These are phyloP conservation scores for Gopherus evgoodei DNA, from an alignment of 2,113 vertebrate genomes.

Conservation along the genomic window DNA sequence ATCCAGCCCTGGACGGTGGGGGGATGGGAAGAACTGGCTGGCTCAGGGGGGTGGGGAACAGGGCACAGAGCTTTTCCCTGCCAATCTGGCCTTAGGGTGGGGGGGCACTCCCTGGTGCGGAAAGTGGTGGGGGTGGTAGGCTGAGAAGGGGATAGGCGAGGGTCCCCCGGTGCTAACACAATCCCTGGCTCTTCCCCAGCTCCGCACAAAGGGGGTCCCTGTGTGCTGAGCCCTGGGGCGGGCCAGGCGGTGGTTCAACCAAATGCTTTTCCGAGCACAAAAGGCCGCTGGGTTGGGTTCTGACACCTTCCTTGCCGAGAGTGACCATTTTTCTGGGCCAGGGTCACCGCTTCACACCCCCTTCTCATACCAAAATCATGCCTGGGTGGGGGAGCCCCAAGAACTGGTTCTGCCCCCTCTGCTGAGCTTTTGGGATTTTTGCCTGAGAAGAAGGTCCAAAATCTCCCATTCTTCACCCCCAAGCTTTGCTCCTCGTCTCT, in stretches of 20 bases:
- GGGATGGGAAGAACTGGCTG: too few relatives aligned
- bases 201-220: not conserved
- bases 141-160: not conserved
- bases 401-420: too few relatives aligned
- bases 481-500: too few relatives aligned
- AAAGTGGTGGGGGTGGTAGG: not conserved
- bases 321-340: too few relatives aligned
- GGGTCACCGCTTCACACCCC: not conserved
- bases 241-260: not conserved
- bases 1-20: too few relatives aligned
- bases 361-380: not conserved
- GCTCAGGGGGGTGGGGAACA: too few relatives aligned
- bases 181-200: not conserved
- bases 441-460: not conserved
- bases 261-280: not conserved
- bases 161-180: not conserved
- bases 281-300: not conserved
- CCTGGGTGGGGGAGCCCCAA: too few relatives aligned
- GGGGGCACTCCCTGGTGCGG: too few relatives aligned
- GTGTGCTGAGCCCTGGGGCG: not conserved
- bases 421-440: not conserved
- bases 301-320: not conserved
- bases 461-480: not conserved
- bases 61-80: too few relatives aligned
- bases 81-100: too few relatives aligned